Evolutionary conservation across 64 coral and sea anemone species (phyloP).

Genomic region (Pocillopora damicornis): DNA sequence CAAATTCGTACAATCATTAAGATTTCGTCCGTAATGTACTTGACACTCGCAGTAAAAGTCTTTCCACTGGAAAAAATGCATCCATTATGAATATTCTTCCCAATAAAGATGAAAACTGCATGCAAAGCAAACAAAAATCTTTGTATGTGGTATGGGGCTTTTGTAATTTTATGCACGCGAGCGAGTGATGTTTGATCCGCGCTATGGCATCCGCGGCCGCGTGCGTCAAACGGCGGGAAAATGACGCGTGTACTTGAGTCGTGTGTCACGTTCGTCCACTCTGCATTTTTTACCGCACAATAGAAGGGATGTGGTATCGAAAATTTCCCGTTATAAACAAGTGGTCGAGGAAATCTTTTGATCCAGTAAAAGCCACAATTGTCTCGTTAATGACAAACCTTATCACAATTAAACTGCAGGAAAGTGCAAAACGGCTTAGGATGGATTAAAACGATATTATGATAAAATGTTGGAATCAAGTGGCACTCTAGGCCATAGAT

Average conservation of each 20-base stretch:
- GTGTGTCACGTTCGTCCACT: constrained; percentile 20
- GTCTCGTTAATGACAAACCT: neutral
- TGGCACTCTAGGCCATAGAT: neutral
- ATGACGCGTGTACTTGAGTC: constrained; percentile 9
- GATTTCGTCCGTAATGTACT: neutral
- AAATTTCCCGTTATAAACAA: neutral
- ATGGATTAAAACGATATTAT: constrained; percentile 14
- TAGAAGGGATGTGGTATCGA: neutral
- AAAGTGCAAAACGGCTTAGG: constrained; percentile 16
- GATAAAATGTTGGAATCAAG: neutral
- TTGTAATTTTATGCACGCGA: neutral
- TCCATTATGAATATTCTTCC: neutral
- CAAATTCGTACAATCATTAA: neutral
- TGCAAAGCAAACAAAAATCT: neutral
- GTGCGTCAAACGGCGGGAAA: constrained; percentile 49
- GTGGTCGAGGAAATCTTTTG: neutral
- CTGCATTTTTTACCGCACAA: constrained; percentile 3
- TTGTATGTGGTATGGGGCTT: neutral
- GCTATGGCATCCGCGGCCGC: neutral
- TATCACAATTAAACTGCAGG: neutral
- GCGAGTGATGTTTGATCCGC: neutral
- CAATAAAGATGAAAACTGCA: neutral
- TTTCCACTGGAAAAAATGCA: neutral
- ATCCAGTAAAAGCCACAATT: neutral
- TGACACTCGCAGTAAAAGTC: neutral